A percentile compares a stretch with the other conserved stretches of the same genome.
Evolutionary conservation across 2,113 vertebrate genomes (phyloP).

Genomic region (Paralichthys olivaceus): DNA sequence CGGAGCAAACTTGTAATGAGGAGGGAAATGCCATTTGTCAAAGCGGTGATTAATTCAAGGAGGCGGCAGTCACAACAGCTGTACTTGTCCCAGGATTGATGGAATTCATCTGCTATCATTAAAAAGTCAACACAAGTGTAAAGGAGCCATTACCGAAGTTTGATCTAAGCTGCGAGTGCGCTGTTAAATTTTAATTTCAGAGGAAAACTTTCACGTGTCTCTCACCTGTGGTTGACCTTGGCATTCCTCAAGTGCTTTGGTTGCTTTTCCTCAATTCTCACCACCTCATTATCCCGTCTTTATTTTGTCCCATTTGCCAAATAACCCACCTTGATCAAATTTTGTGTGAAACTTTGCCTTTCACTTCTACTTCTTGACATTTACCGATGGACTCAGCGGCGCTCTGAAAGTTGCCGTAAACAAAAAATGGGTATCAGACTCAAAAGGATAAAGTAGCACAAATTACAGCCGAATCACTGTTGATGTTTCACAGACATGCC

Average conservation of each 20-base stretch:
- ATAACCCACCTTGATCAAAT: slow-evolving; percentile 20
- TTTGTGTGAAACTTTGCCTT: slow-evolving; percentile 21
- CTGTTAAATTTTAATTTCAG: slow-evolving; percentile 2
- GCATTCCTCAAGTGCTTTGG: slow-evolving; percentile 16
- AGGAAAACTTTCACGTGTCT: slow-evolving; percentile 1
- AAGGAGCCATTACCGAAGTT: slow-evolving; percentile 11
- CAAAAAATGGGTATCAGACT: slow-evolving; percentile 38
- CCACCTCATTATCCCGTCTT: slow-evolving; percentile 3
- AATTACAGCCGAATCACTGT: slow-evolving; percentile 49
- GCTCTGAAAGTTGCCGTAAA: slow-evolving; percentile 24
- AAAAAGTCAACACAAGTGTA: slow-evolving; percentile 8
- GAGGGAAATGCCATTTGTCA: slow-evolving; percentile 15
- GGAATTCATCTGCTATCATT: slow-evolving; percentile 9
- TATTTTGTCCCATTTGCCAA: slow-evolving; percentile 15
- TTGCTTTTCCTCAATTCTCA: slow-evolving; percentile 13
- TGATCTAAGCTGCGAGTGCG: neutral
- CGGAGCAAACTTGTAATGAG: slow-evolving; percentile 8
- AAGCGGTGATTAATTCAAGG: slow-evolving; percentile 23
- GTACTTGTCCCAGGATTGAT: slow-evolving; percentile 16
- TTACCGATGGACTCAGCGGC: slow-evolving; percentile 38
- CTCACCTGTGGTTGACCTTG: slow-evolving; percentile 16
- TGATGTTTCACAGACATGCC: slow-evolving; percentile 48
- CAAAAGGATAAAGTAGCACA: slow-evolving; percentile 31
- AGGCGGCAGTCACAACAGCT: slow-evolving; percentile 29
- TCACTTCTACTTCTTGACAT: slow-evolving; percentile 55